Percentiles rank a stretch among this genome's conserved stretches.
These are phyloP conservation scores for Agonum fuliginosum DNA, from an alignment of 2,888 invertebrate species.

Conservation along the genomic window DNA sequence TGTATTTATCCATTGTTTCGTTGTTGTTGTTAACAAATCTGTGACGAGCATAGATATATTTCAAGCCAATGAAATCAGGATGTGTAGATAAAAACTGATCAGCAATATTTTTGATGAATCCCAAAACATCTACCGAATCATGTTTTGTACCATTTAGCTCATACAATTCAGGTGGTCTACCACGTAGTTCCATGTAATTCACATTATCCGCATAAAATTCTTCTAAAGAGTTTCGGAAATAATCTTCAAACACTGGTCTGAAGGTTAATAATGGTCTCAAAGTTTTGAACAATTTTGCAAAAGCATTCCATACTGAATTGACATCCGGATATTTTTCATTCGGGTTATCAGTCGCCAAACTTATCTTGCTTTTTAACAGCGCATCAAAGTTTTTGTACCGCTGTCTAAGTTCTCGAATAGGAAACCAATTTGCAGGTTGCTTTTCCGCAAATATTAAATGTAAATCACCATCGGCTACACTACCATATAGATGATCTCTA, in stretches of 20 bases:
- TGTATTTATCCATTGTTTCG: conserved; percentile 67
- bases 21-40: conserved; percentile 72
- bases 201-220: conserved; percentile 79
- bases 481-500: conserved; percentile 76
- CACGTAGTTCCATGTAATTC: conserved; percentile 78
- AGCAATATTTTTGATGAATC: conserved; percentile 73
- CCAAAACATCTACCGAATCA: conserved; percentile 72
- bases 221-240: conserved; percentile 74
- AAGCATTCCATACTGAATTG: conserved; percentile 75
- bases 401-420: conserved; percentile 72
- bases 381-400: conserved; percentile 62
- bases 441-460: conserved; percentile 67
- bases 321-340: conserved; percentile 67
- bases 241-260: conserved; percentile 76
- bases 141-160: conserved; percentile 75
- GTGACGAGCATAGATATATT: conserved; percentile 78
- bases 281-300: conserved; percentile 73
- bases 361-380: conserved; percentile 65
- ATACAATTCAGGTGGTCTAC: conserved; percentile 75
- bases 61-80: conserved; percentile 77
- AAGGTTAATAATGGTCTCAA: conserved; percentile 75
- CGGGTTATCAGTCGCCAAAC: conserved; percentile 66
- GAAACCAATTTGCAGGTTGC: conserved; percentile 72
- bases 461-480: conserved; percentile 30
- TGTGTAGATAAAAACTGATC: conserved; percentile 75